Conservation (phyloP, 1,140 invertebrate species). For the Dendrolimus punctatus region DNA sequence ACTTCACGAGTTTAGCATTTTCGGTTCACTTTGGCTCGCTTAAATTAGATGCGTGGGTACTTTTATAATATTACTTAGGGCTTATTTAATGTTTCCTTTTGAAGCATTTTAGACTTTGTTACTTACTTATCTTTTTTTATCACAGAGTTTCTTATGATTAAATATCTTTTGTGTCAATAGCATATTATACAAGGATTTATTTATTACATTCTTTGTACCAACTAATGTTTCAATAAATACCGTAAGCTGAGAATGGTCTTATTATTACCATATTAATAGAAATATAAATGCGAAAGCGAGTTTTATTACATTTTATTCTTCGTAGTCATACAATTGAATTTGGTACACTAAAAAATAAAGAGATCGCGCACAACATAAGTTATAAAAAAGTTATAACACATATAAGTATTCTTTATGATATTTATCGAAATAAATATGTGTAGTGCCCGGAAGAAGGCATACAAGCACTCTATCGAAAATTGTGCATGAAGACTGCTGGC, state of each 20-base stretch:
- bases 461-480: slow-evolving; percentile 45
- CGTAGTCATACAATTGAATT: no score
- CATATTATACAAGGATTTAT: no score
- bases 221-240: no score
- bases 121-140: no score
- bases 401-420: neutral
- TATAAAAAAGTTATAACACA: no score
- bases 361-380: neutral
- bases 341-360: slow-evolving; percentile 13
- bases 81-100: slow-evolving; percentile 16
- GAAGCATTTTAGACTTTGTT: slow-evolving; percentile 16
- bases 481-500: slow-evolving; percentile 42
- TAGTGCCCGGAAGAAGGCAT: slow-evolving; percentile 27
- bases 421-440: neutral
- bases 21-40: slow-evolving; percentile 28
- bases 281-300: no score
- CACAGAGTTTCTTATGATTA: no score
- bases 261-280: no score
- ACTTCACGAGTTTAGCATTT: slow-evolving; percentile 52
- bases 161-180: no score
- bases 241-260: no score
- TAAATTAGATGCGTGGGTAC: slow-evolving; percentile 40
- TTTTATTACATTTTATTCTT: no score
- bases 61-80: slow-evolving; percentile 26
- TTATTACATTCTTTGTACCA: no score